Conservation (phyloP, 2,797 vertebrate genomes). For the Pipistrellus kuhlii region DNA sequence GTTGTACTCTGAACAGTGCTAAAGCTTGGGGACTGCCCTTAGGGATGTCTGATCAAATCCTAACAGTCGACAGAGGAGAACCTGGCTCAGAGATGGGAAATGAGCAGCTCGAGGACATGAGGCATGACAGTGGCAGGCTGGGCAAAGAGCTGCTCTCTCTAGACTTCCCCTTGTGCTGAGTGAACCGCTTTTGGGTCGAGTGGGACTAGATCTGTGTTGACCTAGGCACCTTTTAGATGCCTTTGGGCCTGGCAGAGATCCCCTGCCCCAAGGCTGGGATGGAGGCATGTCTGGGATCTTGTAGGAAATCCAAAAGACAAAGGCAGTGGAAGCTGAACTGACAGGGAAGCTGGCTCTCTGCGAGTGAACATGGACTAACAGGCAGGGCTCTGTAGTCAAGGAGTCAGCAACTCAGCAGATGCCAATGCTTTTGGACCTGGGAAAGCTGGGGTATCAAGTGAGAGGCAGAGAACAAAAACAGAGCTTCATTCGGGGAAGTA, state of each 20-base stretch:
- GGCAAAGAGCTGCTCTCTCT: background rate
- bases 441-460: background rate
- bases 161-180: background rate
- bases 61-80: background rate
- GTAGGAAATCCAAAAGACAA: background rate
- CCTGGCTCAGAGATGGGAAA: background rate
- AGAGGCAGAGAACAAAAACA: background rate
- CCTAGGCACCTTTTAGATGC: background rate
- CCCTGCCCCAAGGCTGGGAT: background rate
- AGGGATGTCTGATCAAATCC: background rate
- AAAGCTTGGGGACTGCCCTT: background rate
- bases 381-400: background rate
- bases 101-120: background rate
- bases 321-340: background rate
- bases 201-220: background rate
- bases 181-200: background rate
- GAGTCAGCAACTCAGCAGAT: background rate
- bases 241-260: background rate
- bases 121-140: background rate
- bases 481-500: background rate
- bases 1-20: background rate
- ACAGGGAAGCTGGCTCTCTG: background rate
- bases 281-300: background rate
- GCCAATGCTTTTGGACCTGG: background rate
- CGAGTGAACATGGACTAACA: background rate